Base-by-base conservation (phyloP, 2,888 invertebrate species). In the Dyspetes luteomarginatus region DNA sequence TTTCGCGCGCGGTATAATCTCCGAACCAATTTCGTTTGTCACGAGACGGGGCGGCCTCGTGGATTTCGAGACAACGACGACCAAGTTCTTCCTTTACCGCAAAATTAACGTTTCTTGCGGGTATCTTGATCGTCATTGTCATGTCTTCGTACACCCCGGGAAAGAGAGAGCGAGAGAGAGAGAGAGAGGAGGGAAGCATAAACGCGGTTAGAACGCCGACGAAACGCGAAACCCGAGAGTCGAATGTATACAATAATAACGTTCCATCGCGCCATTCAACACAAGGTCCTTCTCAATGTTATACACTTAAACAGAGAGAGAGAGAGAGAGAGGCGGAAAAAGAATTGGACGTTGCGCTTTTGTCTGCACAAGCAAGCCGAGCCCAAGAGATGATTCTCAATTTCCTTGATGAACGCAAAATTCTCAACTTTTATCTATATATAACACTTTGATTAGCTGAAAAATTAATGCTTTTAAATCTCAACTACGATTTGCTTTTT, bases 11-110 rank as follows among this genome's bases (percentile, higher is more conserved):
- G 67, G 65, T 74, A 76, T 77, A 81, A 81, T 81, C 77, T 69
- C 55, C 52, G 64, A 41, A 26, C 81, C 87, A 88, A 88, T 89
- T 89, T 85, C 85, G 85, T 88, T 88, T 87, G 88, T 88, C 89
- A 87, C 88, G 88, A 88, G 86, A 81, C 78, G 83, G 78, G 79
- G 85, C 82, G 78, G 73, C 3, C 15, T 7, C 22, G 69, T 60
- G 64, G 30, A 67, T 73, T 73, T 56, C 52, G 68, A 67, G 43
- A 68, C 50, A 43, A 48, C 50, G 55, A 50, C 69, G 55, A 48
- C 55, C 52, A 50, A 55, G 80, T 78, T 76, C 74, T 68, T 83
- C 68, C 60, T 82, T 83, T 78, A 74, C 85, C 83, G 78, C 83
- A 83, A 84, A 86, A 86, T 88, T 83, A 85, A 65, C 28, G 56